These are phyloP conservation scores for Ailurus styani DNA, from an alignment of 2,113 vertebrate species.

Conservation along the genomic window DNA sequence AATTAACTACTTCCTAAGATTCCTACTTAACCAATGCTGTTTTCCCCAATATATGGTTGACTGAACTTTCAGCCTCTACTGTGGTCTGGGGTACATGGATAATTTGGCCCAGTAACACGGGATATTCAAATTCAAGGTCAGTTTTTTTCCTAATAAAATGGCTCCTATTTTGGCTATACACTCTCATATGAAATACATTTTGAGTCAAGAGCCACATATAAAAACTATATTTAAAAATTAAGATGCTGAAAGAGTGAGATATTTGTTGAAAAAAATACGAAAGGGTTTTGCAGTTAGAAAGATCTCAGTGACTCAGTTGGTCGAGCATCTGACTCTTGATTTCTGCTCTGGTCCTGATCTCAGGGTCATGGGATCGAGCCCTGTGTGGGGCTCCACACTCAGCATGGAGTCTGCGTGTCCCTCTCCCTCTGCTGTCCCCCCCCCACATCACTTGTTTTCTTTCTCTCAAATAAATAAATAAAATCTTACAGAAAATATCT, in stretches of 20 bases:
- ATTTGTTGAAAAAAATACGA: neutral
- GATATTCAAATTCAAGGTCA: neutral
- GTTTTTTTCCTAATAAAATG: neutral
- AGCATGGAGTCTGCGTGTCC: neutral
- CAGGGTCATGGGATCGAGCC: neutral
- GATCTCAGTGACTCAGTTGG: neutral
- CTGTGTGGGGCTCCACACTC: neutral
- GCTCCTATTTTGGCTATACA: neutral
- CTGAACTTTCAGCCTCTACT: constrained; percentile 45
- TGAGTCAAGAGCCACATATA: neutral
- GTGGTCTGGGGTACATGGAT: neutral
- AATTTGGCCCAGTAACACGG: neutral
- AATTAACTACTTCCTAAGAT: constrained; percentile 60
- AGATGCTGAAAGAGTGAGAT: neutral
- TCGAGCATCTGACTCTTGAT: neutral
- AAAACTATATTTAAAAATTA: neutral
- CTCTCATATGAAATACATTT: neutral
- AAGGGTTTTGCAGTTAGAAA: neutral
- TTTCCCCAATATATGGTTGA: constrained; percentile 52
- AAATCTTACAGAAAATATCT: neutral
- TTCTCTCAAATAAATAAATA: neutral
- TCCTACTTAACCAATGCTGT: constrained; percentile 60
- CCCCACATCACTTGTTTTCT: too few relatives aligned
- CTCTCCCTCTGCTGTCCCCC: neutral
- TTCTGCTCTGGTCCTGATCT: neutral